phyloP scores from a whole-genome alignment of 2,113 vertebrate species.

The Esox niger region DNA sequence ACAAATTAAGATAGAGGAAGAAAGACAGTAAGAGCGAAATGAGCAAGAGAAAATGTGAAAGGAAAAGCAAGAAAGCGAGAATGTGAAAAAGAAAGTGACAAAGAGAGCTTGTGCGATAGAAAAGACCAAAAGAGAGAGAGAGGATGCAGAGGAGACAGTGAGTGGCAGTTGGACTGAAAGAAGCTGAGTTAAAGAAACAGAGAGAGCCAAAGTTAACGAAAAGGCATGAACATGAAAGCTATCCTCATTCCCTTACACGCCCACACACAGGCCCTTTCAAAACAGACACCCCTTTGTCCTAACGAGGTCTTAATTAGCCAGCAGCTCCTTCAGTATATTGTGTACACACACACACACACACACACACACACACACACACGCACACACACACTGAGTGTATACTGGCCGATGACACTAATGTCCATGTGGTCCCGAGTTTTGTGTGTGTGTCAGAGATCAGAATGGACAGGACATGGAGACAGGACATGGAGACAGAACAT shows the following conservation, averaged over 20 bases:
- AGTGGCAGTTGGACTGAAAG: not conserved
- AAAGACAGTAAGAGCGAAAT: no score
- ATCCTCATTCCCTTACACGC: not conserved
- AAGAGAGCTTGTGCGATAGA: slow-evolving; percentile 1
- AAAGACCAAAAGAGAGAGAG: not conserved
- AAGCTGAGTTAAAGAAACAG: not conserved
- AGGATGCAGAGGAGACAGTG: not conserved
- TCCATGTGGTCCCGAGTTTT: slow-evolving; percentile 38
- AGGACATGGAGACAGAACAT: not conserved
- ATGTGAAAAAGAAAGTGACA: not conserved
- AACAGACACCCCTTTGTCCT: slow-evolving; percentile 14
- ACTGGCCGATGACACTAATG: slow-evolving; percentile 36
- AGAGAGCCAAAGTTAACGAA: not conserved
- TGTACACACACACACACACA: no score
- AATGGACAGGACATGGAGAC: not conserved
- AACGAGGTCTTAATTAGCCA: slow-evolving; percentile 36
- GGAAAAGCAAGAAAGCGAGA: slow-evolving; percentile 18
- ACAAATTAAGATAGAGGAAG: no score
- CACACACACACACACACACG: no score
- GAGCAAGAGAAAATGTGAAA: no score
- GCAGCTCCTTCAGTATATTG: slow-evolving; percentile 18
- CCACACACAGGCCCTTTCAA: slow-evolving; percentile 2
- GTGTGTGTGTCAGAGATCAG: not conserved
- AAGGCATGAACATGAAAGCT: not conserved
- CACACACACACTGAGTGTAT: no score